Conservation (phyloP, 1,140 invertebrate species). For the Chionoecetes opilio region DNA sequence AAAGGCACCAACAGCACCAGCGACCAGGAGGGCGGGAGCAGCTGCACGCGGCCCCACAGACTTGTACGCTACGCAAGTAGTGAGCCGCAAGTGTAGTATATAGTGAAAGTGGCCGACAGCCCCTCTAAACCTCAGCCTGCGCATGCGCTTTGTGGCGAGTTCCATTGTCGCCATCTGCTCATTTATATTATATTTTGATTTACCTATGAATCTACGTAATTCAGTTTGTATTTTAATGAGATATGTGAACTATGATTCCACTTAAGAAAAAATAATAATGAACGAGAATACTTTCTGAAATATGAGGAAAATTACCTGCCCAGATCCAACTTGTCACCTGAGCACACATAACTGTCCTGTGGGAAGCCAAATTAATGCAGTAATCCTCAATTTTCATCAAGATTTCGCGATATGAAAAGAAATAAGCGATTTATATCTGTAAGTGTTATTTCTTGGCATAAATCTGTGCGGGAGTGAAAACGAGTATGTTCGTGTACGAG, state of each 20-base stretch:
- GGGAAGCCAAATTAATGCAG: slow-evolving; percentile 70
- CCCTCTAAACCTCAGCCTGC: slow-evolving; percentile 33
- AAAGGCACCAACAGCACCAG: slow-evolving; percentile 59
- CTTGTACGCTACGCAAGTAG: slow-evolving; percentile 75
- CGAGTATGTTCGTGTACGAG: not conserved
- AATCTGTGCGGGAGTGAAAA: not conserved
- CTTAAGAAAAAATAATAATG: not conserved
- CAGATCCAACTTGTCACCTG: slow-evolving; percentile 35
- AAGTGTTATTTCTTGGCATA: not conserved
- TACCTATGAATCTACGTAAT: not conserved
- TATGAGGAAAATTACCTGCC: not conserved
- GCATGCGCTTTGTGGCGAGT: slow-evolving; percentile 52
- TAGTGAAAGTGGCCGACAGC: slow-evolving; percentile 70
- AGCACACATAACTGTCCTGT: slow-evolving; percentile 73
- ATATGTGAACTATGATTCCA: not conserved
- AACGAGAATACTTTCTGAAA: not conserved
- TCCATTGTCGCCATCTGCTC: slow-evolving; percentile 31
- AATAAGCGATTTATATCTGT: not conserved
- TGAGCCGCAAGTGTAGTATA: slow-evolving; percentile 66
- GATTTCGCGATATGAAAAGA: too few relatives aligned
- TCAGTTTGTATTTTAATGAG: not conserved
- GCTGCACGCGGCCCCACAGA: slow-evolving; percentile 54
- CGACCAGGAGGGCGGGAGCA: slow-evolving; percentile 32
- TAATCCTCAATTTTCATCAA: slow-evolving; percentile 17
- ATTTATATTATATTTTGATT: slow-evolving; percentile 6